Evolutionary conservation across 2,113 vertebrate species (phyloP), one percentile per base, ranked within the genome.

Genomic region (Elgaria multicarinata): DNA sequence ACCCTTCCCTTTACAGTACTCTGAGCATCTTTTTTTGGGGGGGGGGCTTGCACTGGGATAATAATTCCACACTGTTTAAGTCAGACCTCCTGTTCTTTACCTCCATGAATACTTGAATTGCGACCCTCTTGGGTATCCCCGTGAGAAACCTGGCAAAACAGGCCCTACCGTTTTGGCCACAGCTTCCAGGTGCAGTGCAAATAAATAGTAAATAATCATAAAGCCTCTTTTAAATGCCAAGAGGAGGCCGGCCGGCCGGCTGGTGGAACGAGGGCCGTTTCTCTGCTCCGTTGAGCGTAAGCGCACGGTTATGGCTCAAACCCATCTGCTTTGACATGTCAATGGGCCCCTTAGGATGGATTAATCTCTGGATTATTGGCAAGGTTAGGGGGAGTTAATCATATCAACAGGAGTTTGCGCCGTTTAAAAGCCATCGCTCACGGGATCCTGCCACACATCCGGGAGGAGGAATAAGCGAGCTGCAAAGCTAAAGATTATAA

Each of bases 191-290:
- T 55, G 74, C 39, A n/a, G 53, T 12, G 39, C 85, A 86, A 75
- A 76, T 77, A 87, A 66, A 77, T 46, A 87, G 85, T 87, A 87
- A 87, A 87, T 77, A 87, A 77, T 66, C 85, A 78, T 87, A 77
- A 78, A 46, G 36, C 0, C 58, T 77, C 74, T 76, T 66, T 46
- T 44, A 77, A 87, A 66, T 87, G 85, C 85, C 85, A 75, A 4
- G 74, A 46, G 74, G n/a, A 77, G 74, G 64, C 85, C 20, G 1
- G 55, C 85, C 20, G 1, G 55, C 58, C 24, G 18, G 10, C 58
- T 78, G 58, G 62, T 74, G 31, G 81, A 36, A 82, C 9, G 36
- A 31, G 36, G 39, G 58, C 44, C 31, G 9, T 83, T 89, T 76
- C 87, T 75, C 39, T 66, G 87, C 58, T 89, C 81, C 0, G 58